These are phyloP conservation scores for Aldabrachelys gigantea DNA, from an alignment of 2,113 vertebrate species.

Conservation along the genomic window DNA sequence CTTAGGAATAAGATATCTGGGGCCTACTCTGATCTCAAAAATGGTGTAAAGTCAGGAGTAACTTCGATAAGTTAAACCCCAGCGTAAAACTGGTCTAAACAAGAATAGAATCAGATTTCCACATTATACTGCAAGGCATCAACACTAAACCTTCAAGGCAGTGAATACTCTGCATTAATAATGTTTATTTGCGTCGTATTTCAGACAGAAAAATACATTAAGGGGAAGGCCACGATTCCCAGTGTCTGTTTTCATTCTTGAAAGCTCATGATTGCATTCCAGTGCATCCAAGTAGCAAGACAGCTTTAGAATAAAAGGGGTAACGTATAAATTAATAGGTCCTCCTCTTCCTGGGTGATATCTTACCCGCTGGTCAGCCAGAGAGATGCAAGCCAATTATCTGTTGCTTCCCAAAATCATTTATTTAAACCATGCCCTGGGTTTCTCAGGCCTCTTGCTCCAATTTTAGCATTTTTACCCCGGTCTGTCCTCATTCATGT, in stretches of 20 bases:
- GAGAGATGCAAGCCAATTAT: not conserved
- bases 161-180: not conserved
- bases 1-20: not conserved
- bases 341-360: not conserved
- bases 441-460: not conserved
- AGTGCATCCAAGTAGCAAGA: not conserved
- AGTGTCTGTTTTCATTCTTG: not conserved
- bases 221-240: constrained; percentile 27
- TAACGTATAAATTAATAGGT: not conserved
- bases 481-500: not conserved
- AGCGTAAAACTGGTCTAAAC: not conserved
- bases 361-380: not conserved
- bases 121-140: not conserved
- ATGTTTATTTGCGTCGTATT: constrained; percentile 27
- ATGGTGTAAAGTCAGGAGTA: accelerated
- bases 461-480: not conserved
- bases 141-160: not conserved
- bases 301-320: not conserved
- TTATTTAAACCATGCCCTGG: not conserved
- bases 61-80: not conserved
- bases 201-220: constrained; percentile 54
- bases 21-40: not conserved
- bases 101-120: not conserved
- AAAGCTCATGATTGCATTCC: constrained; percentile 55
- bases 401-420: not conserved